Base-by-base conservation (phyloP, 2,113 vertebrate species). In the Abramis brama region DNA sequence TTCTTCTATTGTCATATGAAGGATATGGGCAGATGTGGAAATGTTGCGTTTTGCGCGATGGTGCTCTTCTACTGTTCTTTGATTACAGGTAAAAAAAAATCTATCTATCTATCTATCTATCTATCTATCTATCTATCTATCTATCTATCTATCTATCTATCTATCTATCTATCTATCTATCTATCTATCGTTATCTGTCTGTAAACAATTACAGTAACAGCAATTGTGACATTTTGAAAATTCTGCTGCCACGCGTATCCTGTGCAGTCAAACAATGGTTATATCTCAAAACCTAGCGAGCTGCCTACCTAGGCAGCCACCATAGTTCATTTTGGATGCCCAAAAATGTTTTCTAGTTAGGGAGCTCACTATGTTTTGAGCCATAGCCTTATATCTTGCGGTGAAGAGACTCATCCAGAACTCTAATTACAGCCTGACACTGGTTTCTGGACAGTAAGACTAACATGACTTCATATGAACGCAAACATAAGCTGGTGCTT, bases 21-120 rank as follows among this genome's bases (percentile, higher is more conserved):
- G 77, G 89, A 81, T 86, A 95, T 94, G 94, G 92, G 86, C 89
- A 86, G 59, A 59, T 89, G 86, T 92, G 83, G 92, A 82, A 87
- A 83, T 84, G 2, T 89, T 68, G 86, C 83, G 52, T 86, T 95
- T 59, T 91, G 88, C 71, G 86, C 89, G 47, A 87, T 95, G 79
- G 47, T 94, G 73, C 33, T 93, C n/a, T 11, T 90, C 17, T 80
- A 76, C 71, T 89, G 83, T 85, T 90, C 86, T 6, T 59, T 86
- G 77, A 77, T 45, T 2, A 66, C 80, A 11, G 89, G 95, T 95
- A 91, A 76, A 92, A 23, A 7, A 19, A 19, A 3, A 73, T n/a
- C 21, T 39, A 33, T 10, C 47, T 59, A 81, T 19, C 57, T 59
- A 52, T 52, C 50, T 10, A 50, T 60, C 4, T 30, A 57, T 78